Evolutionary conservation across 1,140 invertebrate species (phyloP).

Genomic region (Plutomurus gul): DNA sequence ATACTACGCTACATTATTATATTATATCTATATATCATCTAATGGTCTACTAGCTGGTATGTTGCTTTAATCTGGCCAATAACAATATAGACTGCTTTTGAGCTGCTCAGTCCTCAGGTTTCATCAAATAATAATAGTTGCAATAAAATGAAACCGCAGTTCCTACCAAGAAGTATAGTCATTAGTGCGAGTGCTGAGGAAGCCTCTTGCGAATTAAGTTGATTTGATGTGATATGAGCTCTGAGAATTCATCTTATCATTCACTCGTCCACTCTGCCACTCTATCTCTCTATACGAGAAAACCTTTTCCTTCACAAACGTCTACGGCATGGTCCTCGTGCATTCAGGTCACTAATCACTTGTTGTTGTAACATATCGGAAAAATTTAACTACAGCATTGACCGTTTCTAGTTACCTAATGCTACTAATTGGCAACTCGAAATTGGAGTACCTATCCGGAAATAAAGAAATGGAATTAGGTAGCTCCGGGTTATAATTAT

Average conservation of each 20-base stretch:
- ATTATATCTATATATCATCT: neutral
- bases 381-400: too few species aligned
- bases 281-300: neutral
- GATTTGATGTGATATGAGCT: conserved; percentile 27
- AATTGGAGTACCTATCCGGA: too few species aligned
- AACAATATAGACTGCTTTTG: neutral
- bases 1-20: neutral
- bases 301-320: neutral
- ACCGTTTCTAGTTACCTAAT: too few species aligned
- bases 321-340: neutral
- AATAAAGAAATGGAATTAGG: too few species aligned
- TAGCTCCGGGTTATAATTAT: too few species aligned
- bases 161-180: neutral
- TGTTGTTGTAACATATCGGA: neutral
- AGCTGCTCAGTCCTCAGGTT: neutral
- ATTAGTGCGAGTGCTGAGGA: conserved; percentile 15
- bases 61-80: neutral
- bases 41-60: neutral
- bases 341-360: neutral
- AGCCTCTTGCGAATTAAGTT: conserved; percentile 14
- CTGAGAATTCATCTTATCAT: conserved; percentile 8
- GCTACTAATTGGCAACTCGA: too few species aligned
- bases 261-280: too few species aligned
- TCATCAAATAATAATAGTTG: conserved; percentile 28
- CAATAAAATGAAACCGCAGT: conserved; percentile 26